Conservation (phyloP, 2,888 invertebrate genomes). For the Melangyna quadrimaculata region DNA sequence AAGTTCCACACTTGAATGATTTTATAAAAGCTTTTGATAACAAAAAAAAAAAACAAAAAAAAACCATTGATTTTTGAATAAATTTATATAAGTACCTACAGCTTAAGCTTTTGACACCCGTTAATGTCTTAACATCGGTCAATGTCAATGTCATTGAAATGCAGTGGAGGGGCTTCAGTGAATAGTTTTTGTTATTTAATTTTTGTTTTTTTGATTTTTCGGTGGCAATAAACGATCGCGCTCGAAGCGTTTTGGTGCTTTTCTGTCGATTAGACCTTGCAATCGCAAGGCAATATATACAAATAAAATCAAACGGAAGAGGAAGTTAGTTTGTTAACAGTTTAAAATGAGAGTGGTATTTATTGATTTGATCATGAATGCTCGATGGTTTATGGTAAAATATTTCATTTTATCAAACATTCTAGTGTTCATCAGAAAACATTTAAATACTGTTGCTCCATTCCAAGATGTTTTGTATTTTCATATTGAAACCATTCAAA, state of each 20-base stretch:
- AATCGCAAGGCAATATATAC: slow-evolving; percentile 7
- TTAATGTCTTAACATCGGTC: slow-evolving; percentile 13
- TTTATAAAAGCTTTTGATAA: background rate
- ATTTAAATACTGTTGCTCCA: background rate
- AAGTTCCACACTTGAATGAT: background rate
- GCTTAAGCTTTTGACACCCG: background rate
- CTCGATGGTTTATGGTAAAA: background rate
- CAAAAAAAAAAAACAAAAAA: background rate
- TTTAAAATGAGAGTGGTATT: background rate
- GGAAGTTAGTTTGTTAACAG: slow-evolving; percentile 30
- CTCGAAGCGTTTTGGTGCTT: background rate
- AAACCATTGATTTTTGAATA: background rate
- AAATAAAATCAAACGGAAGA: slow-evolving; percentile 36
- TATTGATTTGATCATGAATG: slow-evolving; percentile 25
- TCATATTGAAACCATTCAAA: background rate
- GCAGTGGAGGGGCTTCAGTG: slow-evolving; percentile 3
- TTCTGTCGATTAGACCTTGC: slow-evolving; percentile 21
- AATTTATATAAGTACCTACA: background rate
- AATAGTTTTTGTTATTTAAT: background rate
- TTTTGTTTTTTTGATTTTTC: background rate
- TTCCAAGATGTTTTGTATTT: background rate
- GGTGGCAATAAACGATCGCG: background rate
- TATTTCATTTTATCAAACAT: background rate
- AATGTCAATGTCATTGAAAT: slow-evolving; percentile 52
- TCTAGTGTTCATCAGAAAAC: background rate